phyloP scores from a whole-genome alignment of 2,797 vertebrate genomes.

The Limnodromus scolopaceus region DNA sequence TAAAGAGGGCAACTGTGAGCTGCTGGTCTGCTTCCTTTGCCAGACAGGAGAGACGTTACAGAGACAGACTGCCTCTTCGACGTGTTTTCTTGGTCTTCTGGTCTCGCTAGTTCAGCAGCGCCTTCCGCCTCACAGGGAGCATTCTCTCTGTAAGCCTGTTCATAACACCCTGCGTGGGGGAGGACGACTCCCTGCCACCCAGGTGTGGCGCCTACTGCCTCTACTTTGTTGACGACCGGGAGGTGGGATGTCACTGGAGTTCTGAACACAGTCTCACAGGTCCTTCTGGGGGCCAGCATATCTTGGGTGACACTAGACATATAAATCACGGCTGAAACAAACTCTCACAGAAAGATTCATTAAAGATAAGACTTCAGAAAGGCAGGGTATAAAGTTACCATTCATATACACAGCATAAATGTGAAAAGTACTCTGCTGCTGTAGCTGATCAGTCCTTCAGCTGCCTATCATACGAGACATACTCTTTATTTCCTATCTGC shows the following conservation, averaged over 20 bases:
- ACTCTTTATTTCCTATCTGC: background rate
- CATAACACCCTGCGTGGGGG: accelerated
- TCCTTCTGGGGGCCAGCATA: background rate
- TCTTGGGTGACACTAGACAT: background rate
- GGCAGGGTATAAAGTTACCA: background rate
- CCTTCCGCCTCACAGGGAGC: accelerated
- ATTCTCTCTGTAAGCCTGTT: background rate
- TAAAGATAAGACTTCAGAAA: background rate
- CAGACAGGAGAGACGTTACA: background rate
- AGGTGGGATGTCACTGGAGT: background rate
- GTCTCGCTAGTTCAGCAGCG: background rate
- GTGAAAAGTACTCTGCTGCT: background rate
- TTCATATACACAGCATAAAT: background rate
- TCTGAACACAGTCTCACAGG: background rate
- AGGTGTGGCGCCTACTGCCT: background rate
- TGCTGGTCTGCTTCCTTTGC: background rate
- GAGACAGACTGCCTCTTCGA: accelerated
- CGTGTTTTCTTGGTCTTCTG: background rate
- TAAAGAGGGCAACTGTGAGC: background rate
- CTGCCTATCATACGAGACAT: background rate
- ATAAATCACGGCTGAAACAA: background rate
- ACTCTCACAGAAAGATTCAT: background rate
- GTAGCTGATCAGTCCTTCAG: background rate
- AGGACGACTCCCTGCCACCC: accelerated
- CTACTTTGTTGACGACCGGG: accelerated